These are phyloP conservation scores for Plestiodon gilberti DNA, from an alignment of 2,113 vertebrate species.

Conservation along the genomic window DNA sequence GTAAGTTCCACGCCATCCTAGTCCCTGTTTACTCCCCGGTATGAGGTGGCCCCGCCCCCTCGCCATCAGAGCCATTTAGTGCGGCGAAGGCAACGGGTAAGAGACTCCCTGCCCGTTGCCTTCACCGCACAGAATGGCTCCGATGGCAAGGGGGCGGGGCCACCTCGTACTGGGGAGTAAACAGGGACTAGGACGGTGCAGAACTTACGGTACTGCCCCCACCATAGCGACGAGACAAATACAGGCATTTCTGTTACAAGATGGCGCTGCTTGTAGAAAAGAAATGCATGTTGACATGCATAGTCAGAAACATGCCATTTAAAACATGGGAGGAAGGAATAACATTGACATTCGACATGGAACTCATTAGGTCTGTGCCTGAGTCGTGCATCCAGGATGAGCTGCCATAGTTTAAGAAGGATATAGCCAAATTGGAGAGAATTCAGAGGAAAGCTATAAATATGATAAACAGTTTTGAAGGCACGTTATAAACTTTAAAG, in stretches of 20 bases:
- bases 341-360: neutral
- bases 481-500: conserved; percentile 8
- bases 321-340: neutral
- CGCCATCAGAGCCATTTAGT: too few species aligned
- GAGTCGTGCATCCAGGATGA: neutral
- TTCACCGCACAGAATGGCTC: too few species aligned
- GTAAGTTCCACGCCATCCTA: too few species aligned
- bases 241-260: neutral
- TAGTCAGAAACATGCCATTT: neutral
- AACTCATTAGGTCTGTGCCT: neutral
- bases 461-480: conserved; percentile 16
- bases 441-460: conserved; percentile 7
- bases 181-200: too few species aligned
- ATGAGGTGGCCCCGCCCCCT: too few species aligned
- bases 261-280: neutral
- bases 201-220: too few species aligned
- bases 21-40: too few species aligned
- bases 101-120: too few species aligned
- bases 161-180: too few species aligned
- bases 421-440: neutral
- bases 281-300: neutral
- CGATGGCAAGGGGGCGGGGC: too few species aligned
- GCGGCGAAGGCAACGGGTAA: too few species aligned
- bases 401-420: conserved; percentile 1
- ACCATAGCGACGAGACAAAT: too few species aligned